Conservation (phyloP, 2,888 invertebrate species). For the Andrena bucephala region DNA sequence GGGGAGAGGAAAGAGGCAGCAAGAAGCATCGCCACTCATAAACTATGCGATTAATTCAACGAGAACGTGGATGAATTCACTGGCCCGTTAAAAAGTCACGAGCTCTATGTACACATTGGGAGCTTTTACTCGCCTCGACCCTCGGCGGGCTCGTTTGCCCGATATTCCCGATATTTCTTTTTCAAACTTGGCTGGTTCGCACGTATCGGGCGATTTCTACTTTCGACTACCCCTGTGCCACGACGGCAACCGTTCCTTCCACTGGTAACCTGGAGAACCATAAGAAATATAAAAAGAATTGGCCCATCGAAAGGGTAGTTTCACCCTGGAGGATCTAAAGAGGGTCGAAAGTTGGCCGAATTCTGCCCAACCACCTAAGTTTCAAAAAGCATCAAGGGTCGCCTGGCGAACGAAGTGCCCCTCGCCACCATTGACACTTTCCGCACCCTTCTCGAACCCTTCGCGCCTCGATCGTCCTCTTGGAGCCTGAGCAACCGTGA, state of each 20-base stretch:
- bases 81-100: background rate
- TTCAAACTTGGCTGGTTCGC: background rate
- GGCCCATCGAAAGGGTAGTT: background rate
- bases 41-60: background rate
- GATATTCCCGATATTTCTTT: background rate
- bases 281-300: background rate
- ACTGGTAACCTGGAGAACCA: background rate
- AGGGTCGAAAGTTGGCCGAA: background rate
- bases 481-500: background rate
- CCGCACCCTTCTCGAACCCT: background rate
- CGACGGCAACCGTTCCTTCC: background rate
- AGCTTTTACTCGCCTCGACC: background rate
- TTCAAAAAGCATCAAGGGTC: background rate
- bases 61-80: background rate
- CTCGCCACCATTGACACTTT: background rate
- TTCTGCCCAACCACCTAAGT: background rate
- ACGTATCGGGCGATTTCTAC: no score
- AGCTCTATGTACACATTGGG: background rate
- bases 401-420: background rate
- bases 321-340: background rate
- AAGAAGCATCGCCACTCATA: background rate
- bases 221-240: no score
- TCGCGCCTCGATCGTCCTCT: background rate
- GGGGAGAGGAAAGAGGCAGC: background rate
- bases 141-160: background rate